phyloP scores from a whole-genome alignment of 2,888 invertebrate species.

The Monopis laevigella region DNA sequence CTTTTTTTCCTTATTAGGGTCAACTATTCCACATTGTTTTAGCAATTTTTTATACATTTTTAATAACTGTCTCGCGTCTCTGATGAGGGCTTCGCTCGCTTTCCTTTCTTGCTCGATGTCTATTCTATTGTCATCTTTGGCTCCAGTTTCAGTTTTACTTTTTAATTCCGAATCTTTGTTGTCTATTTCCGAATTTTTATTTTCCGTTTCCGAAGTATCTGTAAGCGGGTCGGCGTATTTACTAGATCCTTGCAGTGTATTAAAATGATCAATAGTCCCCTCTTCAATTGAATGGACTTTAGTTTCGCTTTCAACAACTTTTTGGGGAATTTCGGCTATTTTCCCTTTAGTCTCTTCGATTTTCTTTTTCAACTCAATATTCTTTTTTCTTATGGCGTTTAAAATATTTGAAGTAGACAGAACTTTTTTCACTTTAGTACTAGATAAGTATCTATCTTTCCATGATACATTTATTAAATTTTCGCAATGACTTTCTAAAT shows the following conservation, averaged over 20 bases:
- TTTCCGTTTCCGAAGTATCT: conserved; percentile 22
- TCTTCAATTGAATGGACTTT: conserved; percentile 37
- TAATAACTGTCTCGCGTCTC: conserved; percentile 50
- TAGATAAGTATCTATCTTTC: conserved; percentile 68
- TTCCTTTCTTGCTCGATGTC: conserved; percentile 4
- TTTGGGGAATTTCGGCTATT: conserved; percentile 26
- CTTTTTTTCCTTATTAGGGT: conserved; percentile 25
- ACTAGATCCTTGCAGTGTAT: conserved; percentile 44
- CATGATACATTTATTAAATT: conserved; percentile 46
- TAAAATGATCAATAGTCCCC: conserved; percentile 67
- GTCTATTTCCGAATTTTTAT: conserved; percentile 8
- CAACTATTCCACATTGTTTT: conserved; percentile 46
- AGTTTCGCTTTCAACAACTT: conserved; percentile 33
- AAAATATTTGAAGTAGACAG: conserved; percentile 62
- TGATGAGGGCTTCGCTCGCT: conserved; percentile 38
- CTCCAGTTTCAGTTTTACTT: conserved; percentile 15
- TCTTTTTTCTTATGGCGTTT: conserved; percentile 70
- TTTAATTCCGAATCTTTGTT: conserved; percentile 12
- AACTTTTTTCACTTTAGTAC: conserved; percentile 68
- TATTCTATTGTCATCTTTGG: conserved; percentile 20
- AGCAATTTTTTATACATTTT: conserved; percentile 57
- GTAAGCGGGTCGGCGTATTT: conserved; percentile 42
- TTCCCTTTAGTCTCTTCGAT: conserved; percentile 34
- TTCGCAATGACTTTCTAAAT: conserved; percentile 22
- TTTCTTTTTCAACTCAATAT: conserved; percentile 52